Evolutionary conservation across 2,888 invertebrate genomes (phyloP).

Genomic region (Hoplodrina blanda): DNA sequence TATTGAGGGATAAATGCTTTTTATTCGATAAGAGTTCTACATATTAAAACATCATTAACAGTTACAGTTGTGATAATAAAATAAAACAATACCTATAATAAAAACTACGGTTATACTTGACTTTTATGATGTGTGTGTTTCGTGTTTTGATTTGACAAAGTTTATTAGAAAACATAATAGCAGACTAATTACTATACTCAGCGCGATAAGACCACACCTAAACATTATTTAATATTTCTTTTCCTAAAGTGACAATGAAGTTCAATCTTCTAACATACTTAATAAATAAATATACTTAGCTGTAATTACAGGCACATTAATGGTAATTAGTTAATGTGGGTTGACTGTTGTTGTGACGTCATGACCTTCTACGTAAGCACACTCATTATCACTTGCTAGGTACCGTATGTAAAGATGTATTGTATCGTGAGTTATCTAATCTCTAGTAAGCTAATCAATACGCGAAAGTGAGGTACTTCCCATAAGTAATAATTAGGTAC

Average conservation of each 20-base stretch:
- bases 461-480: constrained; percentile 12
- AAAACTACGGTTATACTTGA: background rate
- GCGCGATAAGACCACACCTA: background rate
- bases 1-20: no score
- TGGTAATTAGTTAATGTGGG: constrained; percentile 25
- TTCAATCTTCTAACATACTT: background rate
- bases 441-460: constrained; percentile 21
- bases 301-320: constrained; percentile 6
- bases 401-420: constrained; percentile 12
- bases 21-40: constrained; percentile 21
- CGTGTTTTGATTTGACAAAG: background rate
- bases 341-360: constrained; percentile 22
- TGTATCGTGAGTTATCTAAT: constrained; percentile 37
- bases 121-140: background rate
- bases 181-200: constrained; percentile 2
- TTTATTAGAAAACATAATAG: constrained; percentile 9
- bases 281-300: background rate
- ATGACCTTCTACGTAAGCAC: constrained; percentile 20
- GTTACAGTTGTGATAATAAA: constrained; percentile 18
- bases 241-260: constrained; percentile 4
- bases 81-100: constrained; percentile 23
- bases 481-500: constrained; percentile 1
- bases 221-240: no score
- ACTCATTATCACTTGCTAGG: constrained; percentile 22
- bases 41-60: constrained; percentile 16